These are phyloP conservation scores for Synergus itoensis DNA, from an alignment of 2,888 invertebrate species.

Conservation along the genomic window DNA sequence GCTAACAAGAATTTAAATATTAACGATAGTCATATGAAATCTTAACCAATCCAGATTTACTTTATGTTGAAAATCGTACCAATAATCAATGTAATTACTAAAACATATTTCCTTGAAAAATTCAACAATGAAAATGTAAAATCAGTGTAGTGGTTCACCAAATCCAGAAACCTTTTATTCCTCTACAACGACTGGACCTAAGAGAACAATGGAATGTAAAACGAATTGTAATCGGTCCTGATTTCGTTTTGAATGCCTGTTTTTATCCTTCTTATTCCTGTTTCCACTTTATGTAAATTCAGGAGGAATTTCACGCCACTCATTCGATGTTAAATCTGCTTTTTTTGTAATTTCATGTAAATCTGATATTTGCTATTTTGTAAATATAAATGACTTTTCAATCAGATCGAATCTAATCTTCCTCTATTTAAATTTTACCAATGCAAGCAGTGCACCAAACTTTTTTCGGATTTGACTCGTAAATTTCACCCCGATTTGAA, in stretches of 20 bases:
- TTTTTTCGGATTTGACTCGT: too few species aligned
- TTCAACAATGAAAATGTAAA: neutral
- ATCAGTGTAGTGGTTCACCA: neutral
- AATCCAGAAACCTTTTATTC: neutral
- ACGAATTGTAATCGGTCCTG: neutral
- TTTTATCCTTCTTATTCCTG: neutral
- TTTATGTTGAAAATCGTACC: too few species aligned
- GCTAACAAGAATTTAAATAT: too few species aligned
- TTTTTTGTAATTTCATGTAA: neutral
- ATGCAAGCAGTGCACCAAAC: too few species aligned
- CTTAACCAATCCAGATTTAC: neutral
- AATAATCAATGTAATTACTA: neutral
- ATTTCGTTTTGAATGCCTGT: neutral
- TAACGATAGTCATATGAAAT: too few species aligned
- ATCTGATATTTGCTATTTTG: neutral
- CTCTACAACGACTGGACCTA: neutral
- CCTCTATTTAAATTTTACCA: too few species aligned
- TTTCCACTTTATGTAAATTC: neutral
- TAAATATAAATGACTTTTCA: neutral
- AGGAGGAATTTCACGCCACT: neutral
- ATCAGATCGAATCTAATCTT: neutral
- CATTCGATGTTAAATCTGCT: too few species aligned
- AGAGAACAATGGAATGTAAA: neutral
- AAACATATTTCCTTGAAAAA: neutral
- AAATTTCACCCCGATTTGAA: too few species aligned